Evolutionary conservation across 2,888 invertebrate species (phyloP).

Genomic region (Tipula lateralis): DNA sequence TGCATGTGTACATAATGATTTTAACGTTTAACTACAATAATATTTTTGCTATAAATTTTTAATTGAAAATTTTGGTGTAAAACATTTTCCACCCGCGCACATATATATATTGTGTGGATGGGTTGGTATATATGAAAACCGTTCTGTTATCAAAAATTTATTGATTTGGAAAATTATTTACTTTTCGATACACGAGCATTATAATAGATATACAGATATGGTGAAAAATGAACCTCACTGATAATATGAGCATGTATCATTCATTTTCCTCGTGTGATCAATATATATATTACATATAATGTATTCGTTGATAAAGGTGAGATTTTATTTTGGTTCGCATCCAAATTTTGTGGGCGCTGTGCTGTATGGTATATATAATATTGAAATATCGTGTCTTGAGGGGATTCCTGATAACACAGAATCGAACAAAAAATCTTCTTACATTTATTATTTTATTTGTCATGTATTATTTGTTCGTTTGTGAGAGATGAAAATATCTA

Average conservation of each 20-base stretch:
- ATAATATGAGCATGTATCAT: neutral
- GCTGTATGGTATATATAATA: neutral
- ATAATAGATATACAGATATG: too few species aligned
- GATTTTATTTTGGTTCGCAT: neutral
- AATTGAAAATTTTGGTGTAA: neutral
- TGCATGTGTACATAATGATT: neutral
- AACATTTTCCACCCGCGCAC: neutral
- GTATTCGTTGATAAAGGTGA: neutral
- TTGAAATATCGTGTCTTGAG: neutral
- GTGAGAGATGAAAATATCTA: neutral
- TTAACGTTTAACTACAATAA: constrained; percentile 11
- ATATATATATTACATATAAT: neutral
- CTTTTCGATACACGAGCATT: too few species aligned
- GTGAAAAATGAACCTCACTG: neutral
- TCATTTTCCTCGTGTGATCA: neutral
- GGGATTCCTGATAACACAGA: neutral
- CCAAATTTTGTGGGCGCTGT: neutral
- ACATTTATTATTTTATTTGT: constrained; percentile 19
- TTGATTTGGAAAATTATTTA: neutral
- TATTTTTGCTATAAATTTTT: neutral
- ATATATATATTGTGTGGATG: neutral
- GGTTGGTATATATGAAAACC: neutral
- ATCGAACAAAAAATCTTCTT: neutral
- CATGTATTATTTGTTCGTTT: neutral
- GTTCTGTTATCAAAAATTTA: neutral